Conservation (phyloP, 2,113 vertebrate genomes). For the Triplophysa rosa region DNA sequence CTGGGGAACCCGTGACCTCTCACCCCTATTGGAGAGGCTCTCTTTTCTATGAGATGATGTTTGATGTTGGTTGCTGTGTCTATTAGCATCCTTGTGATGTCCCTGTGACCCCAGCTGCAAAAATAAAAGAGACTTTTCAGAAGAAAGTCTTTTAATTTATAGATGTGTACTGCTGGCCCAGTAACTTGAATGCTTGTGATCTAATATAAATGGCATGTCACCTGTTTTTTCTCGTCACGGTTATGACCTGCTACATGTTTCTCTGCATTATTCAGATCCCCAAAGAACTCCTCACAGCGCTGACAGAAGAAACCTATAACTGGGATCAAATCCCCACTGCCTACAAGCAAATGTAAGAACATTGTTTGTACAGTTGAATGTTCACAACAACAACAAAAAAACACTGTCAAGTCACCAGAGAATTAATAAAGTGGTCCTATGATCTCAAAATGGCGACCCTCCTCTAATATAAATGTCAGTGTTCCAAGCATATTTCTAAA, state of each 20-base stretch:
- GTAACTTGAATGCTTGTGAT: background rate
- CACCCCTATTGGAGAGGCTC: background rate
- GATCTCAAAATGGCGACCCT: too few relatives aligned
- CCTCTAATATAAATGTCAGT: too few relatives aligned
- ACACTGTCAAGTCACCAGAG: too few relatives aligned
- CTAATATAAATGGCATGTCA: conserved; percentile 53
- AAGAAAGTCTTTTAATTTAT: background rate
- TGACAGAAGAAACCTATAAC: conserved; percentile 94
- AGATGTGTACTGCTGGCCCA: background rate
- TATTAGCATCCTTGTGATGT: conserved; percentile 10
- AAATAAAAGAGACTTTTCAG: background rate
- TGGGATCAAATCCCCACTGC: conserved; percentile 86
- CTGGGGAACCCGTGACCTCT: background rate
- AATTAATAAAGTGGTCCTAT: too few relatives aligned
- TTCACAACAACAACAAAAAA: too few relatives aligned
- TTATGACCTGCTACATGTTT: conserved; percentile 78
- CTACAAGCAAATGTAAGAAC: conserved; percentile 62
- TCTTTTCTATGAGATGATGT: background rate
- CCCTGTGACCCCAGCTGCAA: conserved; percentile 16
- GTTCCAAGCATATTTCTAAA: too few relatives aligned
- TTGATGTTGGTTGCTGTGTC: background rate
- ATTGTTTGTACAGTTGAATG: too few relatives aligned
- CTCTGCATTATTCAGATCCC: conserved; percentile 84
- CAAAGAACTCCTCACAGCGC: conserved; percentile 92
- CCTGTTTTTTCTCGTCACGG: conserved; percentile 79